These are phyloP conservation scores for Stegostoma tigrinum DNA, from an alignment of 2,113 vertebrate genomes.

Conservation along the genomic window DNA sequence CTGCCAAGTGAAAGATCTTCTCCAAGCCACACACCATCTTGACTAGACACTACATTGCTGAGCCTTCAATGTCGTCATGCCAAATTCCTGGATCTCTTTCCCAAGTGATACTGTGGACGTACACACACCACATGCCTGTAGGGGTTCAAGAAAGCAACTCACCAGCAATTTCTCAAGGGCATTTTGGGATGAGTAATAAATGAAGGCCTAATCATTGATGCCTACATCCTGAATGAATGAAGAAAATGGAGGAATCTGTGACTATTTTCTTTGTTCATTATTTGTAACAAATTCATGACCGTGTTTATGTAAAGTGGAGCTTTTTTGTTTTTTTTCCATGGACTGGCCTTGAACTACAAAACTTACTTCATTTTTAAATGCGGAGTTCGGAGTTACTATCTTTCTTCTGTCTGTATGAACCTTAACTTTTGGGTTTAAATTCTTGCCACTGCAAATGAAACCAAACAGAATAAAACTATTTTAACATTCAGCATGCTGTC, in stretches of 20 bases:
- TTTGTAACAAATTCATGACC: background rate
- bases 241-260: background rate
- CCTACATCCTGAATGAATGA: background rate
- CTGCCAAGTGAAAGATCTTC: no score
- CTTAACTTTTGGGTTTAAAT: constrained; percentile 10
- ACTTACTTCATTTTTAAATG: background rate
- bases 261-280: background rate
- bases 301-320: background rate
- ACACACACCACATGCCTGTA: background rate
- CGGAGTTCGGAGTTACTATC: background rate
- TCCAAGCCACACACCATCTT: no score
- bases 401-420: background rate
- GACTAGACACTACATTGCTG: no score
- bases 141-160: background rate
- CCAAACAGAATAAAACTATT: background rate
- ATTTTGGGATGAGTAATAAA: background rate
- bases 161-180: background rate
- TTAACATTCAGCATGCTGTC: background rate
- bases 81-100: no score
- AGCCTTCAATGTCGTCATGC: no score
- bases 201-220: no score
- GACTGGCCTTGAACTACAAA: background rate
- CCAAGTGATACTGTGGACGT: no score
- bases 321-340: background rate
- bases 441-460: background rate